A percentile compares a stretch with the other conserved stretches of the same genome.
Evolutionary conservation across 2,113 vertebrate genomes (phyloP).

Genomic region (Pedetes capensis): DNA sequence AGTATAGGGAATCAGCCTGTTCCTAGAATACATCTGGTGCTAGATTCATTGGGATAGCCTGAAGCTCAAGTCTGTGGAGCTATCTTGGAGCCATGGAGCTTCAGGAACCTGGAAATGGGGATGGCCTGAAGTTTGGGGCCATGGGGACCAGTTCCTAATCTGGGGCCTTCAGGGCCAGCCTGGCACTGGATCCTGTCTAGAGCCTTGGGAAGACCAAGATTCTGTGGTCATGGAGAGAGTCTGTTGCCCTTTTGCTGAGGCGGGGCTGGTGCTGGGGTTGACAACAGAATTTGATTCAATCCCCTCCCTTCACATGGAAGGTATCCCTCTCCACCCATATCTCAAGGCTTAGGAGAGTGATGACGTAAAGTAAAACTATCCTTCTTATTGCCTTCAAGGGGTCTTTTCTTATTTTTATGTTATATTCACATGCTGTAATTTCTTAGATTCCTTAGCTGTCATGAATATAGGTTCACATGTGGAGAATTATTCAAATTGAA

Average conservation of each 20-base stretch:
- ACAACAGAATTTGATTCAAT: neutral
- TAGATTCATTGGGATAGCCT: neutral
- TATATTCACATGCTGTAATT: neutral
- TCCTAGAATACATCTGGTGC: neutral
- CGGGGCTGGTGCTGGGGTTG: neutral
- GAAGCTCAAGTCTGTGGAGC: neutral
- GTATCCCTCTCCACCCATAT: neutral
- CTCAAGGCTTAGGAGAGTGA: neutral
- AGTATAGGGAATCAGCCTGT: neutral
- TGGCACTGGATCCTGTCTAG: neutral
- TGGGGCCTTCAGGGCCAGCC: neutral
- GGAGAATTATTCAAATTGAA: neutral
- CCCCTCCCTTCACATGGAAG: neutral
- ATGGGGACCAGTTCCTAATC: neutral
- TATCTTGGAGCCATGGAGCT: too few relatives aligned
- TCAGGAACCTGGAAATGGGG: neutral
- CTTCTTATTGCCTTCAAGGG: neutral
- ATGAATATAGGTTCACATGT: neutral
- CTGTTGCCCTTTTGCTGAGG: too few relatives aligned
- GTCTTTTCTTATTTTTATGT: neutral
- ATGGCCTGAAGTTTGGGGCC: neutral
- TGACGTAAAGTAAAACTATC: neutral
- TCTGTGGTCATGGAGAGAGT: too few relatives aligned
- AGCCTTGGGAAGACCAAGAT: too few relatives aligned
- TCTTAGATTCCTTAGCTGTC: neutral